These are phyloP conservation scores for Erpobdella octoculata DNA, from an alignment of 2,888 invertebrate species.

Conservation along the genomic window DNA sequence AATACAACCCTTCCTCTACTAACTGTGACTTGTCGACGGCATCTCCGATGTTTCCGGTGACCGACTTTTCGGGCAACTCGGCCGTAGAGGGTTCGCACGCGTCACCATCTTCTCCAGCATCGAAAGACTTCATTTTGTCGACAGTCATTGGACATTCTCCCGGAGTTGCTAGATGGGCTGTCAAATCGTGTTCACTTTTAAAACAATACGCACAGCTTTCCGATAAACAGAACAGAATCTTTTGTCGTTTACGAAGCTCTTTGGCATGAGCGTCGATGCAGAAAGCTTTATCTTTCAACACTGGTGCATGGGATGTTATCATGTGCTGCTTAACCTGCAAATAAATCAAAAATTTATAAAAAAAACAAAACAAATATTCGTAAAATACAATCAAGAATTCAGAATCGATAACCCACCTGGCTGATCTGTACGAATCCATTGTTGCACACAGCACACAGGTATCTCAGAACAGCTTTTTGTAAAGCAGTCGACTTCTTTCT, in stretches of 20 bases:
- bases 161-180: background rate
- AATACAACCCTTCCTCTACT: background rate
- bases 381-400: background rate
- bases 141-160: constrained; percentile 11
- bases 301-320: background rate
- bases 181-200: constrained; percentile 6
- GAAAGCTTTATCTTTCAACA: background rate
- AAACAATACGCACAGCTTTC: constrained; percentile 2
- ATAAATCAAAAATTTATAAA: background rate
- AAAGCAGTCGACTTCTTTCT: background rate
- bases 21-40: background rate
- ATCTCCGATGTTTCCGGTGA: background rate
- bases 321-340: constrained; percentile 22
- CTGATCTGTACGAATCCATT: background rate
- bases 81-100: background rate
- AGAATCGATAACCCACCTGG: background rate
- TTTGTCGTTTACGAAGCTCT: constrained; percentile 30
- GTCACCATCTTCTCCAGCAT: background rate
- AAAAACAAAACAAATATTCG: background rate
- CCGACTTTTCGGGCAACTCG: no score
- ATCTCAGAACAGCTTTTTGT: background rate
- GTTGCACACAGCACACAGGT: constrained; percentile 2
- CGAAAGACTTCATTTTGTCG: background rate
- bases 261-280: constrained; percentile 29
- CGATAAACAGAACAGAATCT: constrained; percentile 17